A percentile compares a stretch with the other conserved stretches of the same genome.
phyloP scores from a whole-genome alignment of 2,113 vertebrate genomes.

The Donacobius atricapilla region DNA sequence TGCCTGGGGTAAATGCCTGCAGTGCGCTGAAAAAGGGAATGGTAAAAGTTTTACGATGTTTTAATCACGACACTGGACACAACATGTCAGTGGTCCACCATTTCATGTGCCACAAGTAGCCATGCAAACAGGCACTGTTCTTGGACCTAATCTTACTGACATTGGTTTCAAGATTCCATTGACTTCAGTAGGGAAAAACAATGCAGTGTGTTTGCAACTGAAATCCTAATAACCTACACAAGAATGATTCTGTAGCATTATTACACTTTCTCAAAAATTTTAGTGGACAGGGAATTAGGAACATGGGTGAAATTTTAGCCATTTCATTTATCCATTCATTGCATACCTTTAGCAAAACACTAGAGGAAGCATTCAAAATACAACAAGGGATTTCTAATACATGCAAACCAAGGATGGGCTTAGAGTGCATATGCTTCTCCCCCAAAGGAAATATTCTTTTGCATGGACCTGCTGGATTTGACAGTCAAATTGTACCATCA shows the following conservation, averaged over 20 bases:
- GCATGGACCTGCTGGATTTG: not conserved
- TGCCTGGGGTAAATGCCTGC: not conserved
- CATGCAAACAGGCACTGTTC: accelerated
- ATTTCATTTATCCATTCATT: not conserved
- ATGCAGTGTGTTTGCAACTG: not conserved
- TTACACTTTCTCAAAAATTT: not conserved
- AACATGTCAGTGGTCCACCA: not conserved
- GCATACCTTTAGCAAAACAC: not conserved
- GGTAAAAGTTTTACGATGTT: not conserved
- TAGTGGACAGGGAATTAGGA: not conserved
- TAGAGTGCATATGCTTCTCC: not conserved
- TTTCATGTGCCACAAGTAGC: not conserved
- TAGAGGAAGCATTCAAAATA: not conserved
- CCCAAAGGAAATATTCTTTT: not conserved
- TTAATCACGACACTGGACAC: not conserved
- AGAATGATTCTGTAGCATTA: not conserved
- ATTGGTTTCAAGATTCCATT: accelerated
- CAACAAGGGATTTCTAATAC: not conserved
- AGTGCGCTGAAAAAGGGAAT: not conserved
- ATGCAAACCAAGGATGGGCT: not conserved
- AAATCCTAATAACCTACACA: not conserved
- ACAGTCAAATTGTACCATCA: not conserved
- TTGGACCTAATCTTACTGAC: not conserved
- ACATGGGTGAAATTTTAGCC: not conserved
- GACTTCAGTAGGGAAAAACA: not conserved